Conservation (phyloP, 2,888 invertebrate species). For the Deroplatys truncata region DNA sequence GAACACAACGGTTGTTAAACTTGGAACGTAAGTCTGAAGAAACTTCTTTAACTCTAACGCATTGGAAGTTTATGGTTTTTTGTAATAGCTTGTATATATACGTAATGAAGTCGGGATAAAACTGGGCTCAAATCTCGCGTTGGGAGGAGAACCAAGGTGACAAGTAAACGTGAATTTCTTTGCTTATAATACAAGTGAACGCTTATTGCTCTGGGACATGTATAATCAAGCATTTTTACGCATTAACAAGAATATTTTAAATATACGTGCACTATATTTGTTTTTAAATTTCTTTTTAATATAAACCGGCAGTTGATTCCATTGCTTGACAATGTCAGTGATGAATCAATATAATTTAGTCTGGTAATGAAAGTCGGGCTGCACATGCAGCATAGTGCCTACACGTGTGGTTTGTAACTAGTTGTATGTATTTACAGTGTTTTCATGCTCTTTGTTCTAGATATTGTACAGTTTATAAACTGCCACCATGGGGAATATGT, state of each 20-base stretch:
- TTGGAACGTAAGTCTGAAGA: conserved; percentile 45
- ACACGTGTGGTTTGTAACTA: not conserved
- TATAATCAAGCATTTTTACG: not conserved
- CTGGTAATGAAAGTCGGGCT: not conserved
- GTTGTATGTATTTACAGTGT: not conserved
- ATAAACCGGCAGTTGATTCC: conserved; percentile 10
- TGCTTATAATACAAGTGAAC: not conserved
- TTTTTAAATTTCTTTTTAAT: not conserved
- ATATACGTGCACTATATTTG: not conserved
- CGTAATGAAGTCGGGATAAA: not conserved
- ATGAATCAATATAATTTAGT: conserved; percentile 17
- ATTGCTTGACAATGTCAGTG: conserved; percentile 15
- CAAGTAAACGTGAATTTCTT: conserved; percentile 1
- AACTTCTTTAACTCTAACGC: not conserved
- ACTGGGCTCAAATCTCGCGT: not conserved
- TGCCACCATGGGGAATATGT: conserved; percentile 93
- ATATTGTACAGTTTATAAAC: conserved; percentile 18
- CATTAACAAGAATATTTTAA: not conserved
- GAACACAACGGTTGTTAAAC: conserved; percentile 50
- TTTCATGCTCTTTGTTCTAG: conserved; percentile 8
- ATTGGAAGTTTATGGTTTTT: too few relatives aligned
- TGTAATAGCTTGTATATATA: not conserved
- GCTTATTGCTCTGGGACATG: not conserved
- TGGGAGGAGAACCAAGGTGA: conserved; percentile 21
- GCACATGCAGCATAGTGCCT: not conserved